Conservation (phyloP, 2,888 invertebrate species). For the Sarcophaga variegata region DNA sequence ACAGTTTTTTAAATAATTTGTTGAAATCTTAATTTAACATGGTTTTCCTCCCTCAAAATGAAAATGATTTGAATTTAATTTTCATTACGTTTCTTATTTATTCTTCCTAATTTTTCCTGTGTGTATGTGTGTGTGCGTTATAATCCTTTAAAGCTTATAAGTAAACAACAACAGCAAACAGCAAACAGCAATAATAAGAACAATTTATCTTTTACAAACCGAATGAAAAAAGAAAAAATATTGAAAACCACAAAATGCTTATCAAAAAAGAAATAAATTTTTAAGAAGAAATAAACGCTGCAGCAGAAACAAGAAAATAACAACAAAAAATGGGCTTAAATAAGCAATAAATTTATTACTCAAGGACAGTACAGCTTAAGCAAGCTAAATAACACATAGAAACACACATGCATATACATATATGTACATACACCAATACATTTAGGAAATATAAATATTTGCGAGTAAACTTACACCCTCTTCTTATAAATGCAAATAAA, state of each 20-base stretch:
- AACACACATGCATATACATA: neutral
- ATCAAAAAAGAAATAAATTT: constrained; percentile 15
- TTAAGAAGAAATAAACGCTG: constrained; percentile 18
- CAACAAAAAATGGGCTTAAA: constrained; percentile 43
- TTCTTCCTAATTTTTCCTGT: neutral
- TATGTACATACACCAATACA: neutral
- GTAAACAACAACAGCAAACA: constrained; percentile 13
- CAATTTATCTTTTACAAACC: constrained; percentile 34
- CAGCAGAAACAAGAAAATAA: constrained; percentile 10
- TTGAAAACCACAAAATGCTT: neutral
- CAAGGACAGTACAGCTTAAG: constrained; percentile 47
- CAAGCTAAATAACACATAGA: neutral
- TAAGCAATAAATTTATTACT: constrained; percentile 54
- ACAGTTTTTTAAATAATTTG: too few species aligned
- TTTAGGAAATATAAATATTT: neutral
- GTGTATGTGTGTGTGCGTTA: neutral
- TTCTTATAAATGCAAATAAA: neutral
- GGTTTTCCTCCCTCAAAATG: too few species aligned
- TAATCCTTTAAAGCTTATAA: constrained; percentile 8
- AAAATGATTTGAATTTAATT: too few species aligned
- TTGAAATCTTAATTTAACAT: too few species aligned
- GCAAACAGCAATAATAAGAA: neutral
- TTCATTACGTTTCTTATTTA: too few species aligned
- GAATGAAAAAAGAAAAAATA: neutral
- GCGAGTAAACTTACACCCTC: neutral